Base-by-base conservation (phyloP, 2,113 vertebrate species). In the Carassius auratus region DNA sequence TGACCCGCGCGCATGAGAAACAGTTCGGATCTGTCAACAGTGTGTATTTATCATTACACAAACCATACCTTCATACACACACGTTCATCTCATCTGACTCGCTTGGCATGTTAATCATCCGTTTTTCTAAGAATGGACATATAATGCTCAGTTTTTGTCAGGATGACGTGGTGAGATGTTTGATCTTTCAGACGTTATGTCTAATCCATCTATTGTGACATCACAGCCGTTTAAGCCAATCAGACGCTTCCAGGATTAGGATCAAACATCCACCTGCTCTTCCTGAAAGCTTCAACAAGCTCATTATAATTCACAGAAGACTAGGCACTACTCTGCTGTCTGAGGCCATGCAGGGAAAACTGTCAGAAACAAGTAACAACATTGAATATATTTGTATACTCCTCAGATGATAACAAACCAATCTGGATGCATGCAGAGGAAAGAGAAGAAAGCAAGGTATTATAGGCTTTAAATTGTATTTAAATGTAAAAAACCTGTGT, bases 401-500 rank as follows among this genome's bases (percentile, higher is more conserved):
- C 80, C 71, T 7, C 89, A 97, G 97, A 96, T 75, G 96, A 97
- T 87, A 97, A 97, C 91, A 97, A 97, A 85, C 97, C 97, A 0
- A 97, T 97, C 90, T 97, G 96, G 97, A 97, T 97, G 97, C 97
- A 97, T 0, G 97, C 97, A 6, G 97, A 97, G 91, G 97, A 97
- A 66, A 90, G 96, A 21, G 97, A 97, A 79, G 96, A 97, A 89
- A 96, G 95, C 92, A 97, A 97, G 95, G 96, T 97, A 82, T 33
- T 84, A 17, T 17, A 50, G 42, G 73, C n/a, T 50, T 75, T 4
- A 26, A 14, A 23, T 71, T 5, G 12, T 59, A 21, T 59, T 59
- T 59, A 21, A 0, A 21, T 21, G 55, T 21, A 8, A 57, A 57
- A 17, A 26, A 26, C 26, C 26, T 26, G 26, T 26, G 26, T 26